A percentile compares a stretch with the other conserved stretches of the same genome.
Evolutionary conservation across 2,888 invertebrate species (phyloP).

Genomic region (Silvanus unidentatus): DNA sequence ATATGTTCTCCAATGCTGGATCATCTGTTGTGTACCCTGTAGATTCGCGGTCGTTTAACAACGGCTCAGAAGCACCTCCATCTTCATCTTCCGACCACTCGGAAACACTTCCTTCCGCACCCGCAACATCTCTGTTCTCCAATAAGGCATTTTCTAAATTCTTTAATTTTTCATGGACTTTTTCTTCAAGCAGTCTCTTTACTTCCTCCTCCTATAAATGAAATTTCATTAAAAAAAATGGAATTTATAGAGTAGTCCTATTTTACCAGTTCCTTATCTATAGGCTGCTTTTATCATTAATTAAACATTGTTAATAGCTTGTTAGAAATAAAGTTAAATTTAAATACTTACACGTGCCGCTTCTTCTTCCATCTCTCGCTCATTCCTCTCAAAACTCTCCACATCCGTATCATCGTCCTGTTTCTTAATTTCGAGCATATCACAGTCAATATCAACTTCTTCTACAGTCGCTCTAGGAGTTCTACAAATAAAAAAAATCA

Average conservation of each 20-base stretch:
- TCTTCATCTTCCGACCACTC: slow-evolving; percentile 72
- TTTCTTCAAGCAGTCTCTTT: slow-evolving; percentile 47
- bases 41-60: slow-evolving; percentile 55
- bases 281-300: slow-evolving; percentile 32
- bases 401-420: slow-evolving; percentile 45
- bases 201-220: slow-evolving; percentile 47
- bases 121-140: slow-evolving; percentile 36
- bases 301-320: slow-evolving; percentile 15
- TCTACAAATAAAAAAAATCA: slow-evolving; percentile 21
- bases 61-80: slow-evolving; percentile 57
- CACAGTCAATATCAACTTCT: slow-evolving; percentile 41
- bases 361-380: slow-evolving; percentile 49
- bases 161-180: slow-evolving; percentile 43
- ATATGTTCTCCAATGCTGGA: slow-evolving; percentile 78
- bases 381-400: slow-evolving; percentile 52
- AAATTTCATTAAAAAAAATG: slow-evolving; percentile 2
- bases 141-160: slow-evolving; percentile 28
- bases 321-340: slow-evolving; percentile 4
- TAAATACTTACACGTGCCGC: slow-evolving; percentile 41
- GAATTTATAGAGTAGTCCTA: neutral
- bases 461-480: slow-evolving; percentile 29
- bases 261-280: slow-evolving; percentile 43
- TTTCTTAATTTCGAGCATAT: slow-evolving; percentile 39
- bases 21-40: slow-evolving; percentile 85
- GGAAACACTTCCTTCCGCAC: slow-evolving; percentile 64